Conservation (phyloP, 2,113 vertebrate species). For the Cephalopholis sonnerati region DNA sequence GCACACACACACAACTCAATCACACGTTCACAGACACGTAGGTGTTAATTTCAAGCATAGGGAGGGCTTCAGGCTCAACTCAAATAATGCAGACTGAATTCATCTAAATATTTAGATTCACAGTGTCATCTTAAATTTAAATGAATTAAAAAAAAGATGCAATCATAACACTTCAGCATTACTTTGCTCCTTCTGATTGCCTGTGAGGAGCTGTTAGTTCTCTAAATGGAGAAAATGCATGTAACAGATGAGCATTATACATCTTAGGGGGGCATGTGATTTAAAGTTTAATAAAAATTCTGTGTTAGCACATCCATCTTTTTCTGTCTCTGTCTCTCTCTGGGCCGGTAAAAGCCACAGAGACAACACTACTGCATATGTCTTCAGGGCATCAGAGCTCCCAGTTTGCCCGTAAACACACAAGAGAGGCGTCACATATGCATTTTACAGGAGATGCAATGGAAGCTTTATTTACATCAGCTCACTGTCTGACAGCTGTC, state of each 20-base stretch:
- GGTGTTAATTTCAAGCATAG: conserved; percentile 42
- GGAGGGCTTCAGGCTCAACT: conserved; percentile 46
- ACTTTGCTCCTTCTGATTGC: conserved; percentile 1
- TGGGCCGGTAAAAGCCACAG: conserved; percentile 22
- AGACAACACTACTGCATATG: conserved; percentile 9
- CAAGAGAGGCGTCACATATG: not conserved
- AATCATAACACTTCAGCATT: conserved; percentile 15
- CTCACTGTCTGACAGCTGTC: conserved; percentile 15
- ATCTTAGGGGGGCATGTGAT: conserved; percentile 19
- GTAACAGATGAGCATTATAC: conserved; percentile 17
- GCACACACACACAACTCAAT: not conserved
- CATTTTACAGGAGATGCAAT: conserved; percentile 20
- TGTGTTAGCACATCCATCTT: conserved; percentile 9
- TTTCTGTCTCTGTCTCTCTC: conserved; percentile 9
- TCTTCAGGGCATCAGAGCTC: conserved; percentile 23
- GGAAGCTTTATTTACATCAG: conserved; percentile 12
- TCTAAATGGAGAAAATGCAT: conserved; percentile 10
- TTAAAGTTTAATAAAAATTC: conserved; percentile 57
- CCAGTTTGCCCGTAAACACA: conserved; percentile 39
- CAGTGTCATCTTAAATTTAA: not conserved
- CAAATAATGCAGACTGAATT: conserved; percentile 32
- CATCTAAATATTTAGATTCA: not conserved
- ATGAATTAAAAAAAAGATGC: not conserved
- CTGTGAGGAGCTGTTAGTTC: conserved; percentile 12
- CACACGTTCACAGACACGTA: conserved; percentile 1